Evolutionary conservation across 2,888 invertebrate genomes (phyloP).

Genomic region (Lamellibrachia satsuma): DNA sequence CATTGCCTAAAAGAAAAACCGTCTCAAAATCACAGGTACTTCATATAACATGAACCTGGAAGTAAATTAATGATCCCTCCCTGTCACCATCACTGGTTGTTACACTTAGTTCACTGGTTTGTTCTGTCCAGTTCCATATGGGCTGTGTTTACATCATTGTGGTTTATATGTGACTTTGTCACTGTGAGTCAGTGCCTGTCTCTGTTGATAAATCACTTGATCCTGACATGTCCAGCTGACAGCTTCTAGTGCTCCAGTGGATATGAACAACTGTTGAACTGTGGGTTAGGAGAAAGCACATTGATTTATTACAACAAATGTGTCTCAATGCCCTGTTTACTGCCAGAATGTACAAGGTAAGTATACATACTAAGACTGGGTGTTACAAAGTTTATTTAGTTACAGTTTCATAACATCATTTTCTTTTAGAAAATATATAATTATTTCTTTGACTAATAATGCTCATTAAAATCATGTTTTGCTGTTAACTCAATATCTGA

Average conservation of each 20-base stretch:
- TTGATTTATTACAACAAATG: slow-evolving; percentile 5
- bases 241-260: neutral
- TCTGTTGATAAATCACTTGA: neutral
- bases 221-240: neutral
- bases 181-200: neutral
- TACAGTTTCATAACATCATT: neutral
- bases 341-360: neutral
- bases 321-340: neutral
- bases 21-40: too few species aligned
- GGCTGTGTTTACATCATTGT: neutral
- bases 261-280: neutral
- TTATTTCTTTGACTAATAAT: neutral
- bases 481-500: neutral
- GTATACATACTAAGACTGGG: neutral
- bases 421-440: neutral
- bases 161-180: too few species aligned
- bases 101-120: neutral
- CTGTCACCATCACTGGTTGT: neutral
- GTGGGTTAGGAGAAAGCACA: neutral
- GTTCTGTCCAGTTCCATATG: neutral
- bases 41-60: too few species aligned
- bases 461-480: neutral
- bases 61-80: too few species aligned
- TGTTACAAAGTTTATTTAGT: neutral
- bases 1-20: too few species aligned